Base-by-base conservation (phyloP, 2,113 vertebrate genomes). In the Podiceps cristatus region DNA sequence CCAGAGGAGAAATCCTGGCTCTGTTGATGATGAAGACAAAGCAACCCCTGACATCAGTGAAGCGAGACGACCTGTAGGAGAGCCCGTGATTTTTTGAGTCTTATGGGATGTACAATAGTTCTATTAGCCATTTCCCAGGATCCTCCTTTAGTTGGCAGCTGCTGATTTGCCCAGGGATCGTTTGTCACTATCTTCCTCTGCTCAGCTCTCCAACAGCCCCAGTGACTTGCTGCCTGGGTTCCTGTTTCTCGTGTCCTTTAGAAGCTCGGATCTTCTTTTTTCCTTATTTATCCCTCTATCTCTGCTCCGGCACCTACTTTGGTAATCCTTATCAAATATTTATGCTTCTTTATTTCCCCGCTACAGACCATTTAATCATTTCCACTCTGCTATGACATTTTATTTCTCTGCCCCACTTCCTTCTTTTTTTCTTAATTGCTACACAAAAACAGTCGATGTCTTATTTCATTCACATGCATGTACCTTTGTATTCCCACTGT, bases 291-390 rank as follows among this genome's bases (percentile, higher is more conserved):
- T 92, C 68, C 71, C 29, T 92, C 37, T 88, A 33, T 27, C 28
- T 89, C 45, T 82, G 52, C 91, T 90, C 83, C 50, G 11, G 18
- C 37, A n/a, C 52, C 72, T 96, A 25, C 84, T 93, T 97, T 31
- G 12, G 37, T 90, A 56, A 69, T 89, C 71, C 45, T 53, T 86
- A 89, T 87, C 69, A 96, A 97, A 93, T 78, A 81, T 93, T 96
- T 93, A 92, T 63, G 18, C 18, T 53, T 83, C 47, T 88, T 83
- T 81, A 83, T 90, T 94, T 97, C 86, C 53, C 84, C 23, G 7
- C 80, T 91, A 58, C 60, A 85, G 74, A 49, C 20, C 14, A 73
- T 72, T 87, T 90, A 31, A 88, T 95, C 63, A 71, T 90, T 71
- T 53, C 45, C 53, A 35, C 56, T 86, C n/a, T 64, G 73, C 76